Evolutionary conservation across 2,113 vertebrate species (phyloP), one percentile per base, ranked within the genome.

Genomic region (Aspidoscelis tigris): DNA sequence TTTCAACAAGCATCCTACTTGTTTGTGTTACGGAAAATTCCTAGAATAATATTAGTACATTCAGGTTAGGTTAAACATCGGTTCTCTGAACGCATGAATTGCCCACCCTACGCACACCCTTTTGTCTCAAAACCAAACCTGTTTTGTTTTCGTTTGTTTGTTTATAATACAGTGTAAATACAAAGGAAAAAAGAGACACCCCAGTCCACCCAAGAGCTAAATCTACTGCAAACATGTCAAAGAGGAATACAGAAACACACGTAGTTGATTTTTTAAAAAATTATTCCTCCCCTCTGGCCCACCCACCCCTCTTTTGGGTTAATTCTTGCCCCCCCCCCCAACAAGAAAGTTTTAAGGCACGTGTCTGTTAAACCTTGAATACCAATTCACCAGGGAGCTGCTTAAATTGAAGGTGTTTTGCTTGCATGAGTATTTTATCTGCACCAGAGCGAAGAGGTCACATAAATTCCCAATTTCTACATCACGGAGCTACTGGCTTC

Each of bases 311-410:
- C 33, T 39, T 74, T 80, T 65, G 76, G 76, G 11, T 33, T 21
- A 47, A 44, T 50, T 44, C 43, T 58, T n/a, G 14, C 68, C 39
- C 65, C 50, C 18, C 7, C 22, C 55, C 76, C 39, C 26, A 97
- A 95, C 96, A 98, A 98, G 97, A 97, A 98, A 97, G 97, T 96
- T 96, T 98, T 98, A 98, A 98, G 98, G 98, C 97, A 98, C 98
- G 96, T 98, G 97, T 98, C 97, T 96, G 96, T 97, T 97, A 98
- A 97, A 98, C 97, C 95, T 97, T 96, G 97, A 96, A 96, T 97
- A 98, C 96, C 96, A 95, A 96, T 95, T 96, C 20, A 96, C 94
- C 92, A 94, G 90, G 92, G 91, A 91, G 92, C 90, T 93, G 95
- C 89, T 96, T 96, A 96, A 70, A 47, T 70, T 44, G 18, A 70